These are phyloP conservation scores for Cyclura pinguis DNA, from an alignment of 2,797 vertebrate genomes.

Conservation along the genomic window DNA sequence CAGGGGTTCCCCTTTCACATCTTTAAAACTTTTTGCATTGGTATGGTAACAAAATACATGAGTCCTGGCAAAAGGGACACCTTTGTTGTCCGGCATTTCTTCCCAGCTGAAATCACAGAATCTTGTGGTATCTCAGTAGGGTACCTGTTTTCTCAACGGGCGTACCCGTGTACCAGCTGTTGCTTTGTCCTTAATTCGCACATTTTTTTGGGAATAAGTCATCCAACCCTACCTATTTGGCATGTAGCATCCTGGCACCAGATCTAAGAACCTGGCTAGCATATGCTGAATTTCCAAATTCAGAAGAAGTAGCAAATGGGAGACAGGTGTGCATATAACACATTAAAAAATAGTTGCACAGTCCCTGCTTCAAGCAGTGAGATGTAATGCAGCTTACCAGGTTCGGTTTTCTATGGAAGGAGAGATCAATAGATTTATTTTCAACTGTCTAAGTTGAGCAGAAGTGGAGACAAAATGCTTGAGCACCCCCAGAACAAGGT, in stretches of 20 bases:
- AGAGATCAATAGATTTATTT: background rate
- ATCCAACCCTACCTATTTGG: background rate
- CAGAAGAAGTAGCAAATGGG: background rate
- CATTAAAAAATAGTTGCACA: too few species aligned
- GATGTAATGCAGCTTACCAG: background rate
- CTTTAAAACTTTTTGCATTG: too few species aligned
- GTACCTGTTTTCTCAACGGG: too few species aligned
- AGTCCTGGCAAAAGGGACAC: too few species aligned
- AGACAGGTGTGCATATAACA: background rate
- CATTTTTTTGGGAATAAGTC: background rate
- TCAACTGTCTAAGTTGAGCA: background rate
- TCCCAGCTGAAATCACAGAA: too few species aligned
- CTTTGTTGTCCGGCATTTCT: too few species aligned
- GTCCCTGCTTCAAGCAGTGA: too few species aligned
- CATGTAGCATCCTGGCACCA: background rate
- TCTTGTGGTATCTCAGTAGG: too few species aligned
- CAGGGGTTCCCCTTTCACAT: too few species aligned
- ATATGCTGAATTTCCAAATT: background rate
- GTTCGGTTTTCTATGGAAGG: background rate
- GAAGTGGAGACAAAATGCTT: background rate
- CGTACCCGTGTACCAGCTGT: background rate
- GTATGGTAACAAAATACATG: too few species aligned
- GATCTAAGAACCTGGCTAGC: background rate
- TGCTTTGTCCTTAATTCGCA: background rate
- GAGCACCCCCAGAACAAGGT: background rate